Evolutionary conservation across 1,140 invertebrate genomes (phyloP).

Genomic region (Lasioglossum albipes): DNA sequence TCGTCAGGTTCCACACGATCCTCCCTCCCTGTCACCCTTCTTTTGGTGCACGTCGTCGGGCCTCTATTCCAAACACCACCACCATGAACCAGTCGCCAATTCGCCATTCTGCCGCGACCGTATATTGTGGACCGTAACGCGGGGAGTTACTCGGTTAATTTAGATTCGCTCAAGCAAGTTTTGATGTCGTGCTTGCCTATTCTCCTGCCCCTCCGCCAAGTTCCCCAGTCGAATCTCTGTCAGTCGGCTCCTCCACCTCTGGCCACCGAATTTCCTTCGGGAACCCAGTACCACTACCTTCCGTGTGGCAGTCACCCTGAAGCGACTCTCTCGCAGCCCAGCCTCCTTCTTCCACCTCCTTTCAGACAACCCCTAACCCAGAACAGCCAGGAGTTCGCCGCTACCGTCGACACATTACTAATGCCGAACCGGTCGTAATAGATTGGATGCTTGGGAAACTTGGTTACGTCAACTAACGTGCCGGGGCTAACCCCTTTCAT

Average conservation of each 20-base stretch:
- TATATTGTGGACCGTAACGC: conserved; percentile 67
- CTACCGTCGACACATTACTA: conserved; percentile 73
- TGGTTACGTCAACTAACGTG: conserved; percentile 63
- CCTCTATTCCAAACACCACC: conserved; percentile 60
- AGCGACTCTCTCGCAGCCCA: conserved; percentile 10
- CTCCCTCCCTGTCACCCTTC: conserved; percentile 11
- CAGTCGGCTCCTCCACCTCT: conserved; percentile 29
- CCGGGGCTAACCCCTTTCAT: conserved; percentile 44
- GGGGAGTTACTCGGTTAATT: conserved; percentile 76
- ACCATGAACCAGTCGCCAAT: conserved; percentile 64
- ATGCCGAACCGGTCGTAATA: conserved; percentile 76
- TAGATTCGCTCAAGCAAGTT: conserved; percentile 76
- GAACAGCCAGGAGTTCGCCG: conserved; percentile 52
- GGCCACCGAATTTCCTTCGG: conserved; percentile 46
- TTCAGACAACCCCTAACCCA: conserved; percentile 45
- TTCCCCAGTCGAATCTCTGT: conserved; percentile 33
- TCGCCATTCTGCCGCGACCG: conserved; percentile 52
- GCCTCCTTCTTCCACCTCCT: conserved; percentile 24
- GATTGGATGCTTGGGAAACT: conserved; percentile 72
- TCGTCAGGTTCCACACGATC: not conserved
- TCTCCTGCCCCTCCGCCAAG: conserved; percentile 42
- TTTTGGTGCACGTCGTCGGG: not conserved
- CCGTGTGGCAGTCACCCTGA: conserved; percentile 12
- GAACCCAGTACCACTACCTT: conserved; percentile 30
- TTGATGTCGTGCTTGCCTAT: conserved; percentile 72